Evolutionary conservation across 2,888 invertebrate species (phyloP), one percentile per base, ranked within the genome.

Genomic region (Machimus rusticus): DNA sequence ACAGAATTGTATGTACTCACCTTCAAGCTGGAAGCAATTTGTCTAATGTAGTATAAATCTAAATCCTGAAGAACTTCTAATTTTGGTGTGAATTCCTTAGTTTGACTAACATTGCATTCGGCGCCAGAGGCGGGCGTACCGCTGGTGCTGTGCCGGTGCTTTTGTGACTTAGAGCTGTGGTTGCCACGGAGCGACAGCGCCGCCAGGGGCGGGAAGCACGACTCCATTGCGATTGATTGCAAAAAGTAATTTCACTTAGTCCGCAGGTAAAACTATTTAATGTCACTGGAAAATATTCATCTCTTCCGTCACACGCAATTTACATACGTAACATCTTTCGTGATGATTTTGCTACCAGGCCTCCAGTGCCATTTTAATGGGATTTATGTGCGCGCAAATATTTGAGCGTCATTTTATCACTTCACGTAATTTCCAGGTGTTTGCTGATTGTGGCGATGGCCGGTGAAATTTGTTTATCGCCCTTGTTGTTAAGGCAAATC

Each of bases 1-100:
- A n/a, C 9, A 28, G 0, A 66, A 9, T 23, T 76, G 34, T 76
- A 82, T 76, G 34, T 76, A 82, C 87, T 89, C 92, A 94, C 94
- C 94, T 94, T 93, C 86, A 93, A 92, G 90, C 93, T 94, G 90
- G 93, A 93, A 79, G 94, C 94, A 88, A 94, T 93, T 91, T 94
- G 94, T 81, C 93, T 92, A 89, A 94, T 94, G 90, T 94, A 94
- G 91, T 93, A 94, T 85, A 94, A 92, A 90, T 94, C 94, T 90
- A 94, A 91, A 91, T 94, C 94, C 89, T 94, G 94, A 51, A 94
- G 90, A 84, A 93, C 92, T 90, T 93, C 93, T 74, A 93, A 92
- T 91, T 93, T 93, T 88, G 93, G 93, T 79, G 90, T 88, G 88
- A 89, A 88, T 81, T 87, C 88, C 34, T 51, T 74, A 31, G 74